phyloP scores from a whole-genome alignment of 2,888 invertebrate species.

The Cephus sareptanus region DNA sequence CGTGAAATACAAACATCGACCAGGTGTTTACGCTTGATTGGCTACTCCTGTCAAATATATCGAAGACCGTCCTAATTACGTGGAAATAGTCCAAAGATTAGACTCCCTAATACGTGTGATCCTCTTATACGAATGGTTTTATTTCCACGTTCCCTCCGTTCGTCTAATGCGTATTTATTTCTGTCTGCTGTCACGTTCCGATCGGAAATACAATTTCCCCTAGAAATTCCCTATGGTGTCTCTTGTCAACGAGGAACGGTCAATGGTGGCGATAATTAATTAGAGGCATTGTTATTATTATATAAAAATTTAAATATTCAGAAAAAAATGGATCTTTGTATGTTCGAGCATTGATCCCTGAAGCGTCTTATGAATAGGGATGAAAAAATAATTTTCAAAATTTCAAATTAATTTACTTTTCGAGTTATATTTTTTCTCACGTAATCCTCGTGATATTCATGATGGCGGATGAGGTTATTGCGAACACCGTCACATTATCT shows the following conservation, averaged over 20 bases:
- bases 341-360: too few species aligned
- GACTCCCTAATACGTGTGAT: not conserved
- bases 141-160: not conserved
- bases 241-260: not conserved
- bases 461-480: not conserved
- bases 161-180: slow-evolving; percentile 1
- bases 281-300: not conserved
- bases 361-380: too few species aligned
- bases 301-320: not conserved
- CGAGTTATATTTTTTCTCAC: not conserved
- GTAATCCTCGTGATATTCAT: not conserved
- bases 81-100: not conserved
- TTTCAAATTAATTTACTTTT: not conserved
- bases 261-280: not conserved
- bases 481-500: not conserved
- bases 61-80: not conserved
- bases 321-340: too few species aligned
- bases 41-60: not conserved
- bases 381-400: too few species aligned
- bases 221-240: not conserved
- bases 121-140: not conserved
- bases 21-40: not conserved
- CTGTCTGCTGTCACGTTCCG: not conserved
- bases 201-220: not conserved
- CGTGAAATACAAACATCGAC: not conserved